Evolutionary conservation across 2,113 vertebrate genomes (phyloP).

Genomic region (Sprattus sprattus): DNA sequence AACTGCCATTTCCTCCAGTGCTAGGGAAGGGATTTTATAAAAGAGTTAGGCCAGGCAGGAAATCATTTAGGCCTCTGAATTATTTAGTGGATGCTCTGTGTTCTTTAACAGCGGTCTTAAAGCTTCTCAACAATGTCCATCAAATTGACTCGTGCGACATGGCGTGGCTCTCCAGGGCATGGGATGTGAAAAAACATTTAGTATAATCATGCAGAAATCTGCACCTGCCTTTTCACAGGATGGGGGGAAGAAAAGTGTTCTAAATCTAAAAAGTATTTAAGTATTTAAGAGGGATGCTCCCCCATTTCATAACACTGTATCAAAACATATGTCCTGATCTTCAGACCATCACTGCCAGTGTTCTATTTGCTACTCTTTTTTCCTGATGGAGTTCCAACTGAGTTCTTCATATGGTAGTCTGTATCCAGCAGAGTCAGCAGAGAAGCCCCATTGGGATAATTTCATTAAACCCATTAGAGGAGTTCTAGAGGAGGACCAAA

Average conservation of each 20-base stretch:
- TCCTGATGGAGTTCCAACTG: neutral
- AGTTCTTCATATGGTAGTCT: neutral
- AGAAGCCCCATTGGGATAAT: neutral
- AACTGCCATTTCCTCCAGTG: neutral
- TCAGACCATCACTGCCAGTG: neutral
- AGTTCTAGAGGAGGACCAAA: neutral
- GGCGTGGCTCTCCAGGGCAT: neutral
- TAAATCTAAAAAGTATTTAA: no score
- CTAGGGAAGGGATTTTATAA: neutral
- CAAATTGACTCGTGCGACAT: neutral
- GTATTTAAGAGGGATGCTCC: no score
- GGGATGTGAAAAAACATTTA: neutral
- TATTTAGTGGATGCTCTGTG: neutral
- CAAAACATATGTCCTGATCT: neutral
- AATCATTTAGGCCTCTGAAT: neutral
- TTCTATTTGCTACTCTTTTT: neutral
- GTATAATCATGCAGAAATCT: neutral
- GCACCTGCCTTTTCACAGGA: neutral
- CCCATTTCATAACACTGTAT: no score
- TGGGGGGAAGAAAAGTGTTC: no score
- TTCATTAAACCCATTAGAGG: neutral
- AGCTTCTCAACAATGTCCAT: neutral
- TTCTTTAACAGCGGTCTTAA: neutral
- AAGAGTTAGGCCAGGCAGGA: neutral
- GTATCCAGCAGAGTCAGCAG: neutral